Conservation (phyloP, 2,888 invertebrate genomes). For the Tachina grossa region DNA sequence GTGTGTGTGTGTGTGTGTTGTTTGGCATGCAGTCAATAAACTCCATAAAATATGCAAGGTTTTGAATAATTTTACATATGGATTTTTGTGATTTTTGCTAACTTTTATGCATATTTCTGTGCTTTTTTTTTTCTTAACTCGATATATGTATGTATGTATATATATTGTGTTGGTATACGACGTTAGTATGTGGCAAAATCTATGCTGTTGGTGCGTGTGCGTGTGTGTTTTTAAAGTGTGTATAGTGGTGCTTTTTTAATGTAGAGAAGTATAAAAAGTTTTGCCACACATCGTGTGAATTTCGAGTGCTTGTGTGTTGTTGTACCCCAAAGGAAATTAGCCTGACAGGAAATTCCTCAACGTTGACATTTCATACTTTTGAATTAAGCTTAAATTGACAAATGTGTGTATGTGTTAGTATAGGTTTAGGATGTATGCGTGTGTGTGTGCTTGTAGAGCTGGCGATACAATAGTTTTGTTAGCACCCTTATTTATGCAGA, state of each 20-base stretch:
- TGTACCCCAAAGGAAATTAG: conserved; percentile 78
- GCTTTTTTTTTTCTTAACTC: neutral
- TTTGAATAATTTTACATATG: conserved; percentile 72
- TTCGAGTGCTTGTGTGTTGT: conserved; percentile 29
- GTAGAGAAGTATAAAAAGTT: conserved; percentile 24
- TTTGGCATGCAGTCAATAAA: conserved; percentile 66
- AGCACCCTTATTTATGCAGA: neutral
- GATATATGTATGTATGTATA: neutral
- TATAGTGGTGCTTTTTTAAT: neutral
- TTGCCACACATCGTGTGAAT: conserved; percentile 36
- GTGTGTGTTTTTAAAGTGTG: neutral
- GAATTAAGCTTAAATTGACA: conserved; percentile 64
- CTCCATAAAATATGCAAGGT: conserved; percentile 73
- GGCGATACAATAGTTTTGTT: neutral
- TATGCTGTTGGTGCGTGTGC: conserved; percentile 5
- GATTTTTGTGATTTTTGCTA: conserved; percentile 46
- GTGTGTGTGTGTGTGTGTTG: neutral
- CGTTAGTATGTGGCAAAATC: conserved; percentile 47
- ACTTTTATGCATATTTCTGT: conserved; percentile 32
- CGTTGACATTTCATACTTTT: conserved; percentile 70
- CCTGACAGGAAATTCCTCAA: conserved; percentile 80
- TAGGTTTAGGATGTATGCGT: neutral
- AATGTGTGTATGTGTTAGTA: conserved; percentile 34
- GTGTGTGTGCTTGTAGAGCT: no score
- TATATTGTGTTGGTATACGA: no score